Evolutionary conservation across 2,888 invertebrate species (phyloP).

Genomic region (Asteroscopus sphinx): DNA sequence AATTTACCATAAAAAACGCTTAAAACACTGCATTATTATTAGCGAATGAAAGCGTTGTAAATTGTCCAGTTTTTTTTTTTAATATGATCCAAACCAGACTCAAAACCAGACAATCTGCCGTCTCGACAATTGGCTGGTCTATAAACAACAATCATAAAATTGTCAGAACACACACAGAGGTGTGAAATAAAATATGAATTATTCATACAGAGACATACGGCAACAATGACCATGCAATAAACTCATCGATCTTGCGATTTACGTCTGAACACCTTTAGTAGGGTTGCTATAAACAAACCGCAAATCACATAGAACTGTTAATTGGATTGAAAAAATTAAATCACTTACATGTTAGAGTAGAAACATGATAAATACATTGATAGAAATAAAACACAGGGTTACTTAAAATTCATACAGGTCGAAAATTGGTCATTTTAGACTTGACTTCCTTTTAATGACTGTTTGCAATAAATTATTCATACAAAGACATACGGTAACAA

Average conservation of each 20-base stretch:
- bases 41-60: too few relatives aligned
- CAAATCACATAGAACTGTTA: slow-evolving; percentile 4
- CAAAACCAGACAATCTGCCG: slow-evolving; percentile 26
- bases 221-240: slow-evolving; percentile 51
- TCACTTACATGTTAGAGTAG: too few relatives aligned
- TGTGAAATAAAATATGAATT: slow-evolving; percentile 39
- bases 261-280: slow-evolving; percentile 26
- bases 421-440: too few relatives aligned
- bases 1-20: too few relatives aligned
- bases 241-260: slow-evolving; percentile 46
- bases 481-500: slow-evolving; percentile 22
- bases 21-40: too few relatives aligned
- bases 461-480: slow-evolving; percentile 51
- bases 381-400: too few relatives aligned
- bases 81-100: slow-evolving; percentile 2
- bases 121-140: neutral
- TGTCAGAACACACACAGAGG: slow-evolving; percentile 27
- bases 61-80: too few relatives aligned
- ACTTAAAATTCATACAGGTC: too few relatives aligned
- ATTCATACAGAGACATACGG: slow-evolving; percentile 31
- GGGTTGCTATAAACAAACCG: slow-evolving; percentile 23
- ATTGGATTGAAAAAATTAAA: too few relatives aligned
- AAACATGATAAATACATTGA: too few relatives aligned
- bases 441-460: too few relatives aligned
- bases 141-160: slow-evolving; percentile 15